Conservation (phyloP, 2,797 vertebrate genomes). For the Triplophysa yarkandensis region DNA sequence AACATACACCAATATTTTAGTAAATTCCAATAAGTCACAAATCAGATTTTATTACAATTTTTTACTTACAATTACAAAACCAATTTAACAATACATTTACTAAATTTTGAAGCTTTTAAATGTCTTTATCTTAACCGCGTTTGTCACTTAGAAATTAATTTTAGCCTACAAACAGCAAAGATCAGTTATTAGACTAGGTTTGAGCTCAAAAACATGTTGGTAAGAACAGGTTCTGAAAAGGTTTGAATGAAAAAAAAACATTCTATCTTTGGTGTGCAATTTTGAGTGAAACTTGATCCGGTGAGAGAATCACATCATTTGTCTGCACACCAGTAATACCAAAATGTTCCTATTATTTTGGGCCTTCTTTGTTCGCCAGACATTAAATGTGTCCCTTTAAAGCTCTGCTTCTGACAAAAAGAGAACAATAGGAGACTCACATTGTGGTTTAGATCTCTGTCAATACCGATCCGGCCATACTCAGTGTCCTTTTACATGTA, state of each 20-base stretch:
- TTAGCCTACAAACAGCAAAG: too few relatives aligned
- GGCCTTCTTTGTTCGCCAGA: conserved; percentile 44
- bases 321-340: conserved; percentile 33
- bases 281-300: conserved; percentile 47
- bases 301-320: conserved; percentile 48
- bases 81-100: too few relatives aligned
- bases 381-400: conserved; percentile 47
- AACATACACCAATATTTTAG: too few relatives aligned
- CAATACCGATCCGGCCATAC: conserved; percentile 49
- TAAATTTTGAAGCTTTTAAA: too few relatives aligned
- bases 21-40: too few relatives aligned
- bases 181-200: too few relatives aligned
- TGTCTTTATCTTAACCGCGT: too few relatives aligned
- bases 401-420: conserved; percentile 40
- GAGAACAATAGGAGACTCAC: conserved; percentile 50
- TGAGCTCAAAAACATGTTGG: too few relatives aligned
- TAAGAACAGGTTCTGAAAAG: not conserved
- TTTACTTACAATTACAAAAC: too few relatives aligned
- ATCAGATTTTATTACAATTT: too few relatives aligned
- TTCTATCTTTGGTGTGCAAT: conserved; percentile 52
- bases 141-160: too few relatives aligned
- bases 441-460: conserved; percentile 46
- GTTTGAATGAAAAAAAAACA: not conserved
- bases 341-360: conserved; percentile 42
- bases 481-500: conserved; percentile 63